Evolutionary conservation across 1,140 invertebrate species (phyloP), one percentile per base, ranked within the genome.

Genomic region (Drosophila suzukii): DNA sequence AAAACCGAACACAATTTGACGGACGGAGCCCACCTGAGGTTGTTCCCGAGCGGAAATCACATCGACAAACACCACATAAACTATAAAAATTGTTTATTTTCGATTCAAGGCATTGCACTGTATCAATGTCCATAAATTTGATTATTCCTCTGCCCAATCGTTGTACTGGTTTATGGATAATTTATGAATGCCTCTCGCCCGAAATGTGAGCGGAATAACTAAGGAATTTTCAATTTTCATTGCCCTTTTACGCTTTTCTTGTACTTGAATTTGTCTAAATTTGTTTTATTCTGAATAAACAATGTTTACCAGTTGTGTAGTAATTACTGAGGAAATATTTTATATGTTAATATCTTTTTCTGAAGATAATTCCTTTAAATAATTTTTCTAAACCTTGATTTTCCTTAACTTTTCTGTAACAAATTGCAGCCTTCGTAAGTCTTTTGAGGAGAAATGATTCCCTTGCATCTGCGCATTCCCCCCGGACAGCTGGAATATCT

Each of bases 31-130:
- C 83, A 88, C 83, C 83, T 63, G 67, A 88, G 76, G 83, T 63
- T 79, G 83, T 88, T 88, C 74, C 59, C 74, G 66, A 84, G 60
- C 84, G 84, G 84, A 89, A 90, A 89, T 89, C 84, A 89, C 84
- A 89, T 89, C 82, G 46, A 39, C 85, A 51, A 68, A 89, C 76
- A 88, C 80, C 80, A 81, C 74, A 86, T 86, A 86, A 86, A 86
- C 74, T 79, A 85, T 85, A 89, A 89, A 88, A 88, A 76, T 75
- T 57, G 54, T 66, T 70, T 51, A 32, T 66, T 67, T 74, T 62
- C 55, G 27, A 73, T 68, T 43, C 67, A 39, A 71, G 63, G 51
- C 67, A 71, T 20, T 84, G 76, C 76, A 84, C 81, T 67, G 81
- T 65, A 85, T 86, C 74, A 68, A 84, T 80, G 84, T 77, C 80